Percentiles rank a stretch among this genome's conserved stretches.
Evolutionary conservation across 2,797 vertebrate genomes (phyloP).

Genomic region (Alca torda): DNA sequence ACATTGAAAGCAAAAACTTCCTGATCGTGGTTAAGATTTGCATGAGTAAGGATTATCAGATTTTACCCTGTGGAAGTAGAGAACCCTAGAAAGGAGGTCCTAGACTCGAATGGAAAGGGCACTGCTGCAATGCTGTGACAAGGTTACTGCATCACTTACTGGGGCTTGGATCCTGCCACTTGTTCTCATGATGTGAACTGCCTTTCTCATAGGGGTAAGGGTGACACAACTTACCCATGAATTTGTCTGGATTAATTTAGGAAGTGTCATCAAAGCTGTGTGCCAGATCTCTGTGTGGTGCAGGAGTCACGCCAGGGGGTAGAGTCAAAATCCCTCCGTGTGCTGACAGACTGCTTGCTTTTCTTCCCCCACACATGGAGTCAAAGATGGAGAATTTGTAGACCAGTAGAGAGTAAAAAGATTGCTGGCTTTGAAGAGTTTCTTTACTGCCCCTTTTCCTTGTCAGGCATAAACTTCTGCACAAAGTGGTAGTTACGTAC

Average conservation of each 20-base stretch:
- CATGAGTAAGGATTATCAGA: neutral
- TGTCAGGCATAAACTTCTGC: neutral
- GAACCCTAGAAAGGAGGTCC: neutral
- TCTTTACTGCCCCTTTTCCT: neutral
- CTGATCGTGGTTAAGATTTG: neutral
- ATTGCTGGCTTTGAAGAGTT: neutral
- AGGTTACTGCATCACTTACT: neutral
- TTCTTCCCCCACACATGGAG: neutral
- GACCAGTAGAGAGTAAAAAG: neutral
- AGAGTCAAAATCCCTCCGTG: neutral
- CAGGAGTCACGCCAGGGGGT: neutral
- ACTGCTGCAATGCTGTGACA: neutral
- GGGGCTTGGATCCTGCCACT: neutral
- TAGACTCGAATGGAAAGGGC: neutral
- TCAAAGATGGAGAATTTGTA: neutral
- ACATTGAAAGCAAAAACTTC: neutral
- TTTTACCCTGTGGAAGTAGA: neutral
- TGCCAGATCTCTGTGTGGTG: neutral
- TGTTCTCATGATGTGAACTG: neutral
- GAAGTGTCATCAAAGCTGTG: slow-evolving; percentile 5
- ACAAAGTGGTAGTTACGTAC: neutral
- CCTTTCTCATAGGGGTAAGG: neutral
- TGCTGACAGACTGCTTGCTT: slow-evolving; percentile 18
- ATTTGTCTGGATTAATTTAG: slow-evolving; percentile 30
- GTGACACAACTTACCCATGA: neutral